Evolutionary conservation across 2,888 invertebrate genomes (phyloP).

Genomic region (Tenthredo mesomela): DNA sequence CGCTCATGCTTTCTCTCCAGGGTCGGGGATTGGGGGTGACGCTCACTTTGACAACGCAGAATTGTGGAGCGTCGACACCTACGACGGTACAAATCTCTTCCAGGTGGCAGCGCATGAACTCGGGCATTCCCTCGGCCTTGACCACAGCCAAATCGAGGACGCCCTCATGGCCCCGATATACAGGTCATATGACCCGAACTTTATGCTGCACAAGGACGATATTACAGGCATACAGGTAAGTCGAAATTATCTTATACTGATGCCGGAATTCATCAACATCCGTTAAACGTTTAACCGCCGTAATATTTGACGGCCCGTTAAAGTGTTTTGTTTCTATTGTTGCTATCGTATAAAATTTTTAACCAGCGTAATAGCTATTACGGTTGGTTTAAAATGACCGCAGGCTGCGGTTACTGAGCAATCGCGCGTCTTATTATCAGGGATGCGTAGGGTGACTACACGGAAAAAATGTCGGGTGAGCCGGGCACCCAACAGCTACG

Average conservation of each 20-base stretch:
- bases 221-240: constrained; percentile 86
- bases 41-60: constrained; percentile 97
- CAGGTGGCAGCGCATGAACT: constrained; percentile 97
- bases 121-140: constrained; percentile 95
- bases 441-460: too few relatives aligned
- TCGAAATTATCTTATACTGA: neutral
- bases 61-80: constrained; percentile 90
- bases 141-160: constrained; percentile 91
- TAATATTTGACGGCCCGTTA: too few relatives aligned
- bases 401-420: too few relatives aligned
- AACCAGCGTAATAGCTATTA: too few relatives aligned
- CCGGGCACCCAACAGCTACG: too few relatives aligned
- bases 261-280: too few relatives aligned
- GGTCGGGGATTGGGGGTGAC: constrained; percentile 89
- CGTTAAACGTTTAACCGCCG: too few relatives aligned
- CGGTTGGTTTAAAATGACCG: too few relatives aligned
- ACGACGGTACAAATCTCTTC: constrained; percentile 91
- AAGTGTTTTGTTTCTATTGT: too few relatives aligned
- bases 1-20: constrained; percentile 95
- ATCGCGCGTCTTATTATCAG: too few relatives aligned
- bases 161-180: constrained; percentile 96
- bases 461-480: too few relatives aligned
- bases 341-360: too few relatives aligned
- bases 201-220: constrained; percentile 92
- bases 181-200: constrained; percentile 82